Evolutionary conservation across 2,797 vertebrate species (phyloP), one percentile per base, ranked within the genome.

Genomic region (Gymnodraco acuticeps): DNA sequence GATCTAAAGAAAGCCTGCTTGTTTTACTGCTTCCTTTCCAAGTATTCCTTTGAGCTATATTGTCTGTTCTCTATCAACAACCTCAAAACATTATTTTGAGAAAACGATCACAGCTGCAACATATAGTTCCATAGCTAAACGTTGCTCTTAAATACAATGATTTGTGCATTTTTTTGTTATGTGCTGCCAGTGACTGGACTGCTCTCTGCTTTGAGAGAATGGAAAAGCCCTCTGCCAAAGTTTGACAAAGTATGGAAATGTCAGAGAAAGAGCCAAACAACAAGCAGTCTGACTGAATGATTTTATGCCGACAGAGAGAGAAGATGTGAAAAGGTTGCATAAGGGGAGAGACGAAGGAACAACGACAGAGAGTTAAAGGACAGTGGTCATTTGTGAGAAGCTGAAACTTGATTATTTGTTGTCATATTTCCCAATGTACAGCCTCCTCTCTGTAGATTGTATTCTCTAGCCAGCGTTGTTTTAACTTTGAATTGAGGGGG

Each of bases 161-260:
- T 68, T 51, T 69, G 61, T 61, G 33, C 33, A 6, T 38, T 2
- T 38, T 48, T 54, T 59, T n/a, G n/a, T 77, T 52, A 45, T 59
- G 55, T 46, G 56, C 75, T 82, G 74, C 52, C 62, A 72, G 74
- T 68, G 51, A 54, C 31, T 78, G 73, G 64, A 77, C 70, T 10
- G 27, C n/a, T 55, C 9, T 47, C 54, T 48, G 64, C 64, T 68
- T 75, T 78, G 82, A 78, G 64, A 58, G 67, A 85, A 78, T 75
- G 83, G 82, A 81, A 88, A 85, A 79, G 54, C 45, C 42, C 8
- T 41, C 58, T 61, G 79, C 83, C 84, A 87, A 82, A 60, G 59
- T 80, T 60, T 77, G 70, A 83, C 64, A 58, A 63, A 78, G 52
- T 43, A 77, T 64, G 80, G 78, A 80, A 72, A 82, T 78, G 77